phyloP scores from a whole-genome alignment of 1,140 invertebrate genomes.

The Armadillidium nasatum region DNA sequence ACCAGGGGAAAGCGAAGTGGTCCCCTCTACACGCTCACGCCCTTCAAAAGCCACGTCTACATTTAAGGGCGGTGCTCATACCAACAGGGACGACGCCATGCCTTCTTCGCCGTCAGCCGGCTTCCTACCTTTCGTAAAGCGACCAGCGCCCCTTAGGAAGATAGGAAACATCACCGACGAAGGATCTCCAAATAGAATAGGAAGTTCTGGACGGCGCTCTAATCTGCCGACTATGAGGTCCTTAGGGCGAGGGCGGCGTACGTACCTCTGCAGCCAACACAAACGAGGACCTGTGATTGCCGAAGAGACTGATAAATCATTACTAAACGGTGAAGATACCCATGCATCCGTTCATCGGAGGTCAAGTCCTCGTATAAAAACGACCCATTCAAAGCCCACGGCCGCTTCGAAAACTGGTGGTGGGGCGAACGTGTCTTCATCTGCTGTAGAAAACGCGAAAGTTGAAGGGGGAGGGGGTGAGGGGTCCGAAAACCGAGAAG shows the following conservation, averaged over 20 bases:
- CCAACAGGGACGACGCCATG: neutral
- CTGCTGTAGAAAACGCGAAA: neutral
- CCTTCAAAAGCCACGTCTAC: neutral
- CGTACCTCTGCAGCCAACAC: neutral
- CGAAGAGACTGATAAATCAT: neutral
- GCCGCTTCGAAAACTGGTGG: neutral
- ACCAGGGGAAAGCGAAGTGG: neutral
- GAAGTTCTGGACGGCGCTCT: neutral
- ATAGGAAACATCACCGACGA: neutral
- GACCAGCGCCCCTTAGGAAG: neutral
- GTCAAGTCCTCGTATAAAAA: neutral
- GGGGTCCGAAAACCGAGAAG: neutral
- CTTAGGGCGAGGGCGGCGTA: neutral
- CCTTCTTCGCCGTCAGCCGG: neutral
- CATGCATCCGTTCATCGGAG: neutral
- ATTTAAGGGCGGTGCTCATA: neutral
- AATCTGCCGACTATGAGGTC: neutral
- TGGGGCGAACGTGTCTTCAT: neutral
- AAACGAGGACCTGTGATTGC: neutral
- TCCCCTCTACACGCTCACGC: neutral
- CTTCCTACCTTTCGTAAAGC: constrained; percentile 1
- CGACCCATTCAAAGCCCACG: neutral
- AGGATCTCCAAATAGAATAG: neutral
- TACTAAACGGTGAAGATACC: neutral
- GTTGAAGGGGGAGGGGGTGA: neutral